Conservation (phyloP, 2,113 vertebrate species). For the Aspiorhynchus laticeps region DNA sequence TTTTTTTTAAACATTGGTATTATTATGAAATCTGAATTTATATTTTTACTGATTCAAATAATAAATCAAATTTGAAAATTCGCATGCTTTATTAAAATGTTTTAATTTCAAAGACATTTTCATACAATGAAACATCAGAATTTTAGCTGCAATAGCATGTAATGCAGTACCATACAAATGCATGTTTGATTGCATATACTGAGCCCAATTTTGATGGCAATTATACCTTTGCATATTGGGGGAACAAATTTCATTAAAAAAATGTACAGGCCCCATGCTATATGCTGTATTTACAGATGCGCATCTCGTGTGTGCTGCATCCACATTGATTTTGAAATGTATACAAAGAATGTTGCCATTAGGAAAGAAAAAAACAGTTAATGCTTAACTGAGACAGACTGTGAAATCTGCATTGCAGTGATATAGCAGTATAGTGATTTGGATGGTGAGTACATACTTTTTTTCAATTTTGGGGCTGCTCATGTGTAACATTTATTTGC, state of each 20-base stretch:
- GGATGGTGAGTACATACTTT: neutral
- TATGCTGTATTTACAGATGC: neutral
- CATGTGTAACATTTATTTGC: neutral
- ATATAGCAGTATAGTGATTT: neutral
- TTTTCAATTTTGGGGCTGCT: neutral
- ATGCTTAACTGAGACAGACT: neutral
- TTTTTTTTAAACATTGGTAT: conserved; percentile 44
- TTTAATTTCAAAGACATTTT: neutral
- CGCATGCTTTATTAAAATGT: conserved; percentile 26
- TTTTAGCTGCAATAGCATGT: neutral
- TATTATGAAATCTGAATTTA: conserved; percentile 35
- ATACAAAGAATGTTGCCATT: neutral
- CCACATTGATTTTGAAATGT: neutral
- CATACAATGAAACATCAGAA: neutral
- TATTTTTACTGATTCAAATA: conserved; percentile 30
- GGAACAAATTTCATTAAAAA: neutral
- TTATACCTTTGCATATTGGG: neutral
- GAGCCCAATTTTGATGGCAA: neutral
- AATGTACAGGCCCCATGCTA: neutral
- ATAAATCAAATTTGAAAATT: neutral
- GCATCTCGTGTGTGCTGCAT: neutral
- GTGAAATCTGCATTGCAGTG: conserved; percentile 10
- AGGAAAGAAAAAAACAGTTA: too few relatives aligned
- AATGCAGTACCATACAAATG: neutral
- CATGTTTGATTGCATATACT: conserved; percentile 16